Evolutionary conservation across 2,113 vertebrate genomes (phyloP), one percentile per base, ranked within the genome.

Genomic region (Probosciger aterrimus): DNA sequence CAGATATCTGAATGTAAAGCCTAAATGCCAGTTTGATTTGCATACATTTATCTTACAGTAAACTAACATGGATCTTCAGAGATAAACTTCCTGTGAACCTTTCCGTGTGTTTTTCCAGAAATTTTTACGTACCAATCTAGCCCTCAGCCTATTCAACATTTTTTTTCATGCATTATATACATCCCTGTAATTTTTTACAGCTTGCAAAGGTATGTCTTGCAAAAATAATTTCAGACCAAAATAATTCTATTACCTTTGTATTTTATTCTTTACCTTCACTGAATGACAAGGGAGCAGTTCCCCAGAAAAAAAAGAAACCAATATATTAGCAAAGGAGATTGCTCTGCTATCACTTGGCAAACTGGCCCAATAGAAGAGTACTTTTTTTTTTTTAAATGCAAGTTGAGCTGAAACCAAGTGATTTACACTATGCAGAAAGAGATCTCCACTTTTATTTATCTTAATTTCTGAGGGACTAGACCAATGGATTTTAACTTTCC

Each of bases 11-110:
- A 89, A 84, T 14, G 22, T 55, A 95, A 92, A 74, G 31, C 73
- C 57, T 82, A 93, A 88, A 90, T 90, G 47, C 37, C 46, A 85
- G 11, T 39, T 92, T 79, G 31, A 85, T 89, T 89, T 88, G 53
- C 75, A 74, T 77, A 47, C 2, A 46, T 82, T 92, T 92, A 68
- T 76, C 28, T 46, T 75, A 52, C 23, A 65, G 37, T 53, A 65
- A 89, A 90, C 53, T 59, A 50, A 92, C 90, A 87, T 31, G 22
- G 55, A 87, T 88, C 75, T 95, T 96, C 81, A 94, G 65, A 89
- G 35, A 64, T 43, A 90, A 93, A 93, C 8, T 60, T 78, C 43
- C 60, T 91, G 25, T 79, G 35, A 86, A 73, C 4, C 4, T 77
- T 69, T 68, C 18, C 31, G 14, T 53, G 9, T 64, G 47, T 65